Base-by-base conservation (phyloP, 2,888 invertebrate species). In the Melieria crassipennis region DNA sequence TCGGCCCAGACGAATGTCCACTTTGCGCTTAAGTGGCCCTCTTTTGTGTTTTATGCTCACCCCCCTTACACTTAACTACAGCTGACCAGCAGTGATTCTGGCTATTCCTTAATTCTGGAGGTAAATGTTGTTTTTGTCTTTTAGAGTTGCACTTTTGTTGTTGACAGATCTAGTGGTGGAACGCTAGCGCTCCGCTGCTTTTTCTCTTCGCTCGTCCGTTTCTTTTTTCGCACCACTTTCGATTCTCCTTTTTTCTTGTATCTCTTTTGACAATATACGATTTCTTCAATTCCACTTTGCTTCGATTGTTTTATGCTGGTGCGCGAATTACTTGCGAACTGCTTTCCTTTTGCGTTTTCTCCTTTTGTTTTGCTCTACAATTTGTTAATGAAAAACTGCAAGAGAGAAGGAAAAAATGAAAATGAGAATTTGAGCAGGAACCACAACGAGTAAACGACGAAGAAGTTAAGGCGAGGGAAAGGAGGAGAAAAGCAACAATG, bases 311-410 rank as follows among this genome's bases (percentile, higher is more conserved):
- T 45, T 7, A 6, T 60, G 5, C 42, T 61, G 47, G 30, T 63
- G 11, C 47, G 42, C 65, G 47, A 64, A 48, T 57, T 47, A 13
- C 30, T 58, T 62, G 16, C 55, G 50, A 67, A 64, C 55, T 48
- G 62, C 68, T 71, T 71, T 65, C 30, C 62, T 68, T 68, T 68
- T 43, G 50, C 45, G 16, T 67, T 67, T 61, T 58, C 52, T 67
- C 61, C 50, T 61, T 69, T 69, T 69, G 69, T 69, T 69, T 69
- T 71, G 71, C 71, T 71, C 67, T 57, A 63, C 63, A 67, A 71
- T 71, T 71, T 71, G 67, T 71, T 71, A 71, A 67, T 71, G 65
- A 71, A 64, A 63, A 66, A 55, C 71, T 71, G 66, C 55, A 70
- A 70, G 62, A 47, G 45, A 30, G 66, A 55, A 46, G 42, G n/a